These are phyloP conservation scores for Prorops nasuta DNA, from an alignment of 1,140 invertebrate genomes.

Conservation along the genomic window DNA sequence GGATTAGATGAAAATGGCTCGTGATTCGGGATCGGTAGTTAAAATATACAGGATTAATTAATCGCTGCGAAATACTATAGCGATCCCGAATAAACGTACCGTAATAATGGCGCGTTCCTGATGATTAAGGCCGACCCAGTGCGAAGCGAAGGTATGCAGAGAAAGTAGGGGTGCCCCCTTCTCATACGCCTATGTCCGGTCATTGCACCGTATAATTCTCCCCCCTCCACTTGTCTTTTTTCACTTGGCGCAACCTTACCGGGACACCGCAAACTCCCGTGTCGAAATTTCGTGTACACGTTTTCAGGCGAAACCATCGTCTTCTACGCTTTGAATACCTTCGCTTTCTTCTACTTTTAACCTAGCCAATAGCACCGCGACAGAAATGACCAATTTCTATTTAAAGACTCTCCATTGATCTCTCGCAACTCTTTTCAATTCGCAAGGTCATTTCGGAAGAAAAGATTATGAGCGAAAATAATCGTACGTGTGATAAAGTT, in stretches of 20 bases:
- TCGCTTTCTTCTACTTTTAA: background rate
- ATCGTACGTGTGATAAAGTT: no score
- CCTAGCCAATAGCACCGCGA: background rate
- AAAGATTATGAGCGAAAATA: no score
- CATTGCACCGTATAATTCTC: conserved; percentile 31
- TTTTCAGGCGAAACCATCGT: background rate
- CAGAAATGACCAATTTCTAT: background rate
- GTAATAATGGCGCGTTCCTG: conserved; percentile 31
- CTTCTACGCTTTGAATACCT: background rate
- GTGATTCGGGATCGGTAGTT: background rate
- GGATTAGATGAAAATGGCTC: background rate
- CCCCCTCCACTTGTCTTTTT: background rate
- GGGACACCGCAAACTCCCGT: background rate
- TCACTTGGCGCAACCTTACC: background rate
- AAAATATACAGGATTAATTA: conserved; percentile 24
- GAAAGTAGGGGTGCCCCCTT: conserved; percentile 35
- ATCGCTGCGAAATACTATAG: conserved; percentile 18
- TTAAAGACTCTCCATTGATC: no score
- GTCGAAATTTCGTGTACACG: background rate
- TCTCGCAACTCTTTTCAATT: no score
- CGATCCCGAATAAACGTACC: conserved; percentile 21
- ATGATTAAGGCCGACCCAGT: conserved; percentile 36
- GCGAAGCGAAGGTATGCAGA: conserved; percentile 32
- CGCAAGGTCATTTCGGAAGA: no score
- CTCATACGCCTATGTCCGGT: conserved; percentile 37